Evolutionary conservation across 2,797 vertebrate species (phyloP).

Genomic region (Lepilemur ruficaudatus): DNA sequence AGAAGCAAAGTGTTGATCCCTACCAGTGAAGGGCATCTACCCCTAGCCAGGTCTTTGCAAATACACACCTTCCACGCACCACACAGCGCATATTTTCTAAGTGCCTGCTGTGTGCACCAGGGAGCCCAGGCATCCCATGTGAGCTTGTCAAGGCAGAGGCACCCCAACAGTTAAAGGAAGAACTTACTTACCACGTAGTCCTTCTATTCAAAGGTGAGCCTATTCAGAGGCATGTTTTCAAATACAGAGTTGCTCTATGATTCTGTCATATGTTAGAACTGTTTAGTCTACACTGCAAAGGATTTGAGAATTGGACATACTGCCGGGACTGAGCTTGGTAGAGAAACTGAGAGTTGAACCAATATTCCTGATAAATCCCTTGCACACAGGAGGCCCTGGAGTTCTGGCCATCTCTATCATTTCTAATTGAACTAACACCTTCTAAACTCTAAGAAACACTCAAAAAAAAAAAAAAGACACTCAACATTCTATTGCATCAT

Average conservation of each 20-base stretch:
- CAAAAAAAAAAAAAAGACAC: too few relatives aligned
- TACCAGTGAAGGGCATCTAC: not conserved
- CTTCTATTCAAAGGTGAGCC: not conserved
- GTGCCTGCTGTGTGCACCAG: fast-evolving
- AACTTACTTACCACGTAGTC: not conserved
- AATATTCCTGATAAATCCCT: not conserved
- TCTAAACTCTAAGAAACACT: not conserved
- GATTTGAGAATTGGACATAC: not conserved
- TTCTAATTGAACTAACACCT: not conserved
- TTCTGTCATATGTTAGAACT: not conserved
- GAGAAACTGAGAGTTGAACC: not conserved
- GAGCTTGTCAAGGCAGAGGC: not conserved
- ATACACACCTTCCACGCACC: not conserved
- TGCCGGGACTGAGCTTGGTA: not conserved
- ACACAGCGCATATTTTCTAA: not conserved
- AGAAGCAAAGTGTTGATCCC: not conserved
- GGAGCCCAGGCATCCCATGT: fast-evolving
- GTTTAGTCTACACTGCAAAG: not conserved
- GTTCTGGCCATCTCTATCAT: not conserved
- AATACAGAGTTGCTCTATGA: not conserved
- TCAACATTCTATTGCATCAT: not conserved
- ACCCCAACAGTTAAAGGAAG: not conserved
- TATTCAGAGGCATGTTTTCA: not conserved
- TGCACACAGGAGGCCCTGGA: not conserved
- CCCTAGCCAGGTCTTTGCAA: not conserved